phyloP scores from a whole-genome alignment of 2,797 vertebrate genomes.

The Argentina silus region DNA sequence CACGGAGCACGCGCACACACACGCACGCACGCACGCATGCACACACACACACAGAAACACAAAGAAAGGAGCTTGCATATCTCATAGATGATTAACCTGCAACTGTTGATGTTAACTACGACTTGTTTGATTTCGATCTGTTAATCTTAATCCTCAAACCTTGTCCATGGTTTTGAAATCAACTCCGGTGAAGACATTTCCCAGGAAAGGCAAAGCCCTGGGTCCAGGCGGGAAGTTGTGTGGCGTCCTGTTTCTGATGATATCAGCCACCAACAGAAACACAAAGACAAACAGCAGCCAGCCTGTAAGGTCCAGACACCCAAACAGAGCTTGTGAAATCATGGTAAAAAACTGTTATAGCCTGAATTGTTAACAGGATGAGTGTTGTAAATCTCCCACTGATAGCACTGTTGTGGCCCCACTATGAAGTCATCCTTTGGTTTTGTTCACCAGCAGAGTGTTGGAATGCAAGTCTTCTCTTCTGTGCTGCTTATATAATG shows the following conservation, averaged over 20 bases:
- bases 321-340: slow-evolving; percentile 67
- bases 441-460: too few relatives aligned
- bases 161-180: slow-evolving; percentile 70
- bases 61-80: neutral
- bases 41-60: neutral
- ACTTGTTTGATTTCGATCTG: neutral
- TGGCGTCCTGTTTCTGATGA: slow-evolving; percentile 73
- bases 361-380: neutral
- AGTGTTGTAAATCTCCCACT: neutral
- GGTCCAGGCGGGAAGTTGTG: slow-evolving; percentile 82
- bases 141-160: slow-evolving; percentile 43
- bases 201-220: slow-evolving; percentile 76
- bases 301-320: slow-evolving; percentile 54
- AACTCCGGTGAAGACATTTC: slow-evolving; percentile 75
- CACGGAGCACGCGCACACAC: too few relatives aligned
- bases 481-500: too few relatives aligned
- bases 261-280: slow-evolving; percentile 70
- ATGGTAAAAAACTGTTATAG: slow-evolving; percentile 40
- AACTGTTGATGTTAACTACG: neutral
- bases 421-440: neutral
- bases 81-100: too few relatives aligned
- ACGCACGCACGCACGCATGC: too few relatives aligned
- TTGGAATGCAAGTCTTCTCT: too few relatives aligned
- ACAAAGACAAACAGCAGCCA: slow-evolving; percentile 65
- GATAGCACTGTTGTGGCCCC: neutral